Evolutionary conservation across 1,140 invertebrate species (phyloP).

Genomic region (Drosophila pachea): DNA sequence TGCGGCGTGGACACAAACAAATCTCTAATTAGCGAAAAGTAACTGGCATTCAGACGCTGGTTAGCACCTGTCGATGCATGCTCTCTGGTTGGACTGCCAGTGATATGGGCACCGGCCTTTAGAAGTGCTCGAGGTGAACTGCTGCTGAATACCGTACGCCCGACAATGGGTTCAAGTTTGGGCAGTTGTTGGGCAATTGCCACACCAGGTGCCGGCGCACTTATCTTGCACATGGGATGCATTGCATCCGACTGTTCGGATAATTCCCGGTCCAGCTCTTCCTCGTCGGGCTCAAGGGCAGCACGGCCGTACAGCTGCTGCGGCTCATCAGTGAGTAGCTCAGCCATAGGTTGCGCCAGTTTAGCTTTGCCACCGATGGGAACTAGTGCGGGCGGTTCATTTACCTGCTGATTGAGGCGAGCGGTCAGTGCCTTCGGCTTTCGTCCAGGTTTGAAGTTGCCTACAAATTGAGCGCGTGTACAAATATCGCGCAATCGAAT

Average conservation of each 20-base stretch:
- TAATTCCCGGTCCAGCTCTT: constrained; percentile 29
- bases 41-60: constrained; percentile 88
- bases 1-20: constrained; percentile 90
- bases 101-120: constrained; percentile 39
- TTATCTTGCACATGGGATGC: constrained; percentile 37
- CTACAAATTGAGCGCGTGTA: constrained; percentile 71
- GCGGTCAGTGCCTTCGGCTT: constrained; percentile 65
- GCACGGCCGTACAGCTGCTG: constrained; percentile 58
- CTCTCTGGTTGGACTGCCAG: constrained; percentile 37
- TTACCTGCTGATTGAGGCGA: constrained; percentile 43
- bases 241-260: constrained; percentile 21
- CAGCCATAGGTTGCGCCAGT: constrained; percentile 19
- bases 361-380: constrained; percentile 51
- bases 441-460: constrained; percentile 67
- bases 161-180: constrained; percentile 53
- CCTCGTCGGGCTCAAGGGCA: constrained; percentile 29
- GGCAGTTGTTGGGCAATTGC: constrained; percentile 31
- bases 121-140: constrained; percentile 22
- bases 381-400: constrained; percentile 67
- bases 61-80: constrained; percentile 72
- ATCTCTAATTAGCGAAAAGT: constrained; percentile 89
- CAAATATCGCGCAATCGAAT: constrained; percentile 71
- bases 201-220: constrained; percentile 7
- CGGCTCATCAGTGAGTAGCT: constrained; percentile 61
- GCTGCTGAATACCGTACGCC: constrained; percentile 6